Evolutionary conservation across 2,113 vertebrate species (phyloP).

Genomic region (Astatotilapia flaviijosephi): DNA sequence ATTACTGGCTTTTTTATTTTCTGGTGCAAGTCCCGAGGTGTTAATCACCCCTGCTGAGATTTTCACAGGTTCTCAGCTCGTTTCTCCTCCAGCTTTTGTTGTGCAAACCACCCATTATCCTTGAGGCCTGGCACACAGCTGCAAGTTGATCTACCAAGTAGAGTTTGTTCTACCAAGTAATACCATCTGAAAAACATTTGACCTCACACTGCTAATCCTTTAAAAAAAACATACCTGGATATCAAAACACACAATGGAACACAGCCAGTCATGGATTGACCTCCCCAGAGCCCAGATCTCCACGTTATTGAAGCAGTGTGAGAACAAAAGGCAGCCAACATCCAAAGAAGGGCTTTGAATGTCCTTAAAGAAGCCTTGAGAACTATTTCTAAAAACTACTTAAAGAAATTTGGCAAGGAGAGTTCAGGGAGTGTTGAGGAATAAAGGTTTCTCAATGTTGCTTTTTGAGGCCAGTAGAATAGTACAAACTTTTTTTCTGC

Average conservation of each 20-base stretch:
- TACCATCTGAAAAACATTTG: neutral
- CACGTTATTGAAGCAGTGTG: neutral
- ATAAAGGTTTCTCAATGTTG: neutral
- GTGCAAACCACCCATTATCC: no score
- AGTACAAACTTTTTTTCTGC: neutral
- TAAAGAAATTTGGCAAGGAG: neutral
- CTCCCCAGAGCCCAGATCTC: neutral
- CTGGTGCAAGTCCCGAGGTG: no score
- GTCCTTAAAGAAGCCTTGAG: neutral
- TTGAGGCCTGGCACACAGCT: neutral
- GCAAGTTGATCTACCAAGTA: neutral
- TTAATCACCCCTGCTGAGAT: no score
- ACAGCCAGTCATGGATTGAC: neutral
- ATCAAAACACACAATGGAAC: neutral
- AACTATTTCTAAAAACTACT: rapidly evolving
- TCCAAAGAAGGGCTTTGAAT: neutral
- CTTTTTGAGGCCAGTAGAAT: neutral
- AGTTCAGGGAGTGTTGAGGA: neutral
- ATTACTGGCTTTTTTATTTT: no score
- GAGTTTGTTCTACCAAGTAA: neutral
- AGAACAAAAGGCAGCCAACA: neutral
- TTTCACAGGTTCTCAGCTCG: no score
- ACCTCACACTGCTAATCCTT: neutral
- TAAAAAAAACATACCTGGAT: neutral
- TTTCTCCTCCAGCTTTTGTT: no score